Evolutionary conservation across 2,888 invertebrate species (phyloP), one percentile per base, ranked within the genome.

Genomic region (Galerucella calmariensis): DNA sequence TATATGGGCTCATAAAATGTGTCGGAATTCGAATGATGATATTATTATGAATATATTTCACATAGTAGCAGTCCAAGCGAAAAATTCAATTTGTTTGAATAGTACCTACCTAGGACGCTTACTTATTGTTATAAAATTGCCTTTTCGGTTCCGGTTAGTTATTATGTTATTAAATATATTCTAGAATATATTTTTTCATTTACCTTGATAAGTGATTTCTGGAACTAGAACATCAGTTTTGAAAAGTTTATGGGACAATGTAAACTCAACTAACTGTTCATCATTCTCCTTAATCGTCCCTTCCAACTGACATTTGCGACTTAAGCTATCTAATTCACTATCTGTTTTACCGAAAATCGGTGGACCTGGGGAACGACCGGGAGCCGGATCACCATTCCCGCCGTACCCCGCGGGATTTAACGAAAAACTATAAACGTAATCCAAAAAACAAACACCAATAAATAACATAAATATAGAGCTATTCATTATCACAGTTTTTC

Each of bases 281-380:
- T 84, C 85, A 35, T 72, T 67, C n/a, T 72, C 41, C 56, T 75
- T 73, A 51, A 75, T 48, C 20, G 61, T 72, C n/a, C 74, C 75
- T 56, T 76, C 69, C n/a, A 78, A 68, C 12, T 68, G 65, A 65
- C 75, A 74, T 12, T 61, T 53, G 10, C 48, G 24, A 56, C 72
- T 72, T 10, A 61, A 70, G 48, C 76, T 75, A 4, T 67, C 48
- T 44, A 70, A 67, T 44, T 61, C 59, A 61, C 61, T 65, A 41
- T 68, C 62, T 11, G 20, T 27, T 27, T 69, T 41, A 66, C 69
- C 68, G 5, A 74, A 72, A 73, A 73, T 70, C 67, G 91, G 92
- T 80, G 92, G 92, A 58, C 92, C 92, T 14, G 92, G 92, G 1
- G 92, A 92, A 56, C 92, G 88, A 9, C 92, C 92, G 0, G 92